Evolutionary conservation across 92 coral and sea anemone genomes (phyloP), one percentile per base, ranked within the genome.

Genomic region (Heteractis magnifica): DNA sequence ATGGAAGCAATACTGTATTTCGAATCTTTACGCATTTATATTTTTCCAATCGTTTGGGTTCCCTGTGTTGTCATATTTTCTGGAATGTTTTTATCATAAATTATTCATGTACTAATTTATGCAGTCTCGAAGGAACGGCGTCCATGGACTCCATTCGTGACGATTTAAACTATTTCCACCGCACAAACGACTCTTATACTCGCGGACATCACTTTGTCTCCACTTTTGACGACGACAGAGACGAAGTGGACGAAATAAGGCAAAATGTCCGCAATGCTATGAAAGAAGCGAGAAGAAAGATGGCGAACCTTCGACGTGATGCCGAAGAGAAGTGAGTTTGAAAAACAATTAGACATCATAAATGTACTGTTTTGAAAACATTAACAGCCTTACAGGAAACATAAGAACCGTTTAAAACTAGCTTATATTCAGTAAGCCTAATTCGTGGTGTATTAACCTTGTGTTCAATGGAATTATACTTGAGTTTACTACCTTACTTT

Each of bases 61-160:
- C 65, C 74, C 74, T 79, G 23, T 49, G 75, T 34, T 34, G 44
- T 26, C 10, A 26, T n/a, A 20, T n/a, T 8, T 26, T 34, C 44
- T 34, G 44, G 44, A 34, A 34, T 34, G 44, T 34, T 34, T 34
- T 34, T 34, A 34, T 76, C 64, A 81, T 81, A 82, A 84, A 84
- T 84, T 41, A 84, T 77, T 84, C 62, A 77, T 77, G 4, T 52
- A 26, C 14, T 84, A 84, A 84, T 85, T 85, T 14, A 85, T 85
- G 83, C 88, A 78, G 88, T 85, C 70, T 85, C 88, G 83, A 77
- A 65, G 81, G 87, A 48, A 74, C 26, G 65, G 88, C 88, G 88
- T 85, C 88, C 83, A 97, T 97, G 99, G 97, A 97, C 90, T 89
- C 99, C 56, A 89, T 97, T 65, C 93, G 94, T 52, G 99, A 94